Percentiles rank a stretch among this genome's conserved stretches.
phyloP scores from a whole-genome alignment of 1,140 invertebrate genomes.

The Oreohelix idahoensis region DNA sequence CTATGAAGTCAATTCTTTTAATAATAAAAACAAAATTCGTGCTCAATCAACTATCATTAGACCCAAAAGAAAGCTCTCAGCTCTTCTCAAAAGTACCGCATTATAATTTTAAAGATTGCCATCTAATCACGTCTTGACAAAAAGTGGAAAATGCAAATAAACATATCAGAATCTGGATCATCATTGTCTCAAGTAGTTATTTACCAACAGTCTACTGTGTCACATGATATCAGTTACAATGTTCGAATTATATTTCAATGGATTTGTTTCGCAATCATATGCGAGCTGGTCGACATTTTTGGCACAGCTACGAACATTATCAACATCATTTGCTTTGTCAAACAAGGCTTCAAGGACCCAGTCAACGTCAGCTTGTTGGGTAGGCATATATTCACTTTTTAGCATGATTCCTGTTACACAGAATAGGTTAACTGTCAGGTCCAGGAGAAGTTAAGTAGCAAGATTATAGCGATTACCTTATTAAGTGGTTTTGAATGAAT shows the following conservation, averaged over 20 bases:
- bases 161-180: too few species aligned
- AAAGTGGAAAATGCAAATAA: too few species aligned
- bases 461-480: background rate
- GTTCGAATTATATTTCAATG: background rate
- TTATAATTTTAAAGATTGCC: too few species aligned
- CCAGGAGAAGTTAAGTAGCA: background rate
- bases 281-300: slow-evolving; percentile 1
- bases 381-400: too few species aligned
- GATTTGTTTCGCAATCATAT: slow-evolving; percentile 2
- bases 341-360: background rate
- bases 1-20: too few species aligned
- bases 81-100: too few species aligned
- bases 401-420: background rate
- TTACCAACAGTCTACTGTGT: background rate
- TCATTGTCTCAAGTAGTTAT: too few species aligned
- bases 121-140: too few species aligned
- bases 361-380: slow-evolving; percentile 6
- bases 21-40: too few species aligned
- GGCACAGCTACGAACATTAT: background rate
- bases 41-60: too few species aligned
- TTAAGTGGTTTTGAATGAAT: background rate
- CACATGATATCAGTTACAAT: background rate
- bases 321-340: background rate
- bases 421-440: background rate
- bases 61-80: too few species aligned